These are phyloP conservation scores for Rhea americana DNA, from an alignment of 2,113 vertebrate genomes.

Conservation along the genomic window DNA sequence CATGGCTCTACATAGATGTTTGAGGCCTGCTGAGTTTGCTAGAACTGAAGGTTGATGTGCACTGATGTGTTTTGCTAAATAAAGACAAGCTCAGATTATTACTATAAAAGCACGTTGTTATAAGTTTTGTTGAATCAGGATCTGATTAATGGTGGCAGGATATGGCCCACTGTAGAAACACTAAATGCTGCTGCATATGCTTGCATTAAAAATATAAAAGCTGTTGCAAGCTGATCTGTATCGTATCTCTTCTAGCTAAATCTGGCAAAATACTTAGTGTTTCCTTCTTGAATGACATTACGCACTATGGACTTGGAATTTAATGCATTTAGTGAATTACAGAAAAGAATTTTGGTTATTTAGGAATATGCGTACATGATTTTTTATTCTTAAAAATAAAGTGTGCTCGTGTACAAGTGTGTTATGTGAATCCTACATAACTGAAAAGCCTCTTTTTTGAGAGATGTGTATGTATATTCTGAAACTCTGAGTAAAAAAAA, in stretches of 20 bases:
- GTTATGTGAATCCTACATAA: not conserved
- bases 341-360: not conserved
- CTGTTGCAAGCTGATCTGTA: not conserved
- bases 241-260: not conserved
- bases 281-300: not conserved
- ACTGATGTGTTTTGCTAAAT: not conserved
- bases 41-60: not conserved
- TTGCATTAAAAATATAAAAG: not conserved
- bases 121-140: not conserved
- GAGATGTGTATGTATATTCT: not conserved
- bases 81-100: rapidly evolving
- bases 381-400: not conserved
- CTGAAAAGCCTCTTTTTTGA: not conserved
- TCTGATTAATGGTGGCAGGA: not conserved
- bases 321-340: not conserved
- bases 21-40: not conserved
- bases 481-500: not conserved
- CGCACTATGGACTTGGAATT: rapidly evolving
- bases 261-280: not conserved
- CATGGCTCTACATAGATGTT: not conserved
- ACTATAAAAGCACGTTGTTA: rapidly evolving
- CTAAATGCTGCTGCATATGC: not conserved
- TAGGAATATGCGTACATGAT: not conserved
- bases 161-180: not conserved
- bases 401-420: not conserved